Percentiles rank a stretch among this genome's conserved stretches.
Evolutionary conservation across 2,888 invertebrate species (phyloP).

Genomic region (Palloptera scutellata): DNA sequence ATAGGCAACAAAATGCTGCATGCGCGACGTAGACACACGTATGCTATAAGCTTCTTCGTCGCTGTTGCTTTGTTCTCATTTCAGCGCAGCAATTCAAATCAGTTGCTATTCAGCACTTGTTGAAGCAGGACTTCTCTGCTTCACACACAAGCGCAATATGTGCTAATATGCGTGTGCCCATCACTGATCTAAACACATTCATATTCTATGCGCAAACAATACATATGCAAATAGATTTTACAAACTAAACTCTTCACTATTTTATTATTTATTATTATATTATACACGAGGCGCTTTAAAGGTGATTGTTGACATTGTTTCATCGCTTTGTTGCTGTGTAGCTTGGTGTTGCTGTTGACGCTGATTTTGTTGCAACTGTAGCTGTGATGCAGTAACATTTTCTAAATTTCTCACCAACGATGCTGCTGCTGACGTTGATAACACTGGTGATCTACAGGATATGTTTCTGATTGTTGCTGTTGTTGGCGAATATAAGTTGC

Average conservation of each 20-base stretch:
- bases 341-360: conserved; percentile 6
- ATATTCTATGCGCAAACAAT: no score
- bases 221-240: background rate
- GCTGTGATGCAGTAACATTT: conserved; percentile 5
- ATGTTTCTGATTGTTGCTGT: conserved; percentile 14
- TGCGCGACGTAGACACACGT: no score
- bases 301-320: conserved; percentile 30
- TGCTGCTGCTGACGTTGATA: conserved; percentile 19
- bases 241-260: background rate
- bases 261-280: conserved; percentile 21
- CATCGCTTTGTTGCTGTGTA: conserved; percentile 14
- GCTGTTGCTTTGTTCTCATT: no score
- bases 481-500: background rate
- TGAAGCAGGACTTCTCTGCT: no score
- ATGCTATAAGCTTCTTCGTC: no score
- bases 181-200: no score
- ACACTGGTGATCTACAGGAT: background rate
- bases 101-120: no score
- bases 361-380: background rate
- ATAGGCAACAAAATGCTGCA: no score
- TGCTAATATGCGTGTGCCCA: no score
- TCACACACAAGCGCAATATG: no score
- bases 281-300: conserved; percentile 43
- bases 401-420: conserved; percentile 12
- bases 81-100: no score